Base-by-base conservation (phyloP, 2,797 vertebrate genomes). In the Argentina silus region DNA sequence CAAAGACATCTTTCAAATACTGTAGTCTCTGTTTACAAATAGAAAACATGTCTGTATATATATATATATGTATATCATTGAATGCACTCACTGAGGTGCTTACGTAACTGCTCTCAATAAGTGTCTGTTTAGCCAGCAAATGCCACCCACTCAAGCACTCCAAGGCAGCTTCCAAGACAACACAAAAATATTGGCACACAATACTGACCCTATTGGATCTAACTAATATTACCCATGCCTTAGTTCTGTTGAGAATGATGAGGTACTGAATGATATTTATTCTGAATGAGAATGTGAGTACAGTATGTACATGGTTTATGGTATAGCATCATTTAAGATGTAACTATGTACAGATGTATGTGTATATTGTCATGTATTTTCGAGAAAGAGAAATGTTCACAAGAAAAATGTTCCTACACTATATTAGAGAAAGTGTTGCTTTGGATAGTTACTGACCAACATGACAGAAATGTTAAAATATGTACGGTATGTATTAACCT, bases 41-140 rank as follows among this genome's bases (percentile, higher is more conserved):
- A 70, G 61, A 80, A 19, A 48, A 50, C 19, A 50, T 61, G 36
- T 55, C 9, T 9, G 4, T 50, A 9, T 50, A 50, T 14, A 12
- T 12, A 60, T 1, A 60, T 6, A 27, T 11, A 3, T 15, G 11
- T 66, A 47, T 60, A 23, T 36, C 23, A 78, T 50, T 2, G 66
- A 73, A 67, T 43, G 1, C 74, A 75, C 62, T 81, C 68, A 66
- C 55, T 67, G 75, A 65, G 76, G 64, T 74, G 75, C 83, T 90
- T 84, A 81, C 43, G 62, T 75, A 86, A 87, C 76, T 17, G 60
- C 74, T 78, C 78, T 70, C 68, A 81, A 87, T 81, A 85, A 79
- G 79, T 69, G 72, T 83, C 82, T 70, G 72, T 83, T 85, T 72
- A 74, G 72, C 71, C 69, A 75, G 82, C 71, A 69, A 80, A 83